phyloP scores from a whole-genome alignment of 1,140 invertebrate genomes.

The Drosophila baimaii region DNA sequence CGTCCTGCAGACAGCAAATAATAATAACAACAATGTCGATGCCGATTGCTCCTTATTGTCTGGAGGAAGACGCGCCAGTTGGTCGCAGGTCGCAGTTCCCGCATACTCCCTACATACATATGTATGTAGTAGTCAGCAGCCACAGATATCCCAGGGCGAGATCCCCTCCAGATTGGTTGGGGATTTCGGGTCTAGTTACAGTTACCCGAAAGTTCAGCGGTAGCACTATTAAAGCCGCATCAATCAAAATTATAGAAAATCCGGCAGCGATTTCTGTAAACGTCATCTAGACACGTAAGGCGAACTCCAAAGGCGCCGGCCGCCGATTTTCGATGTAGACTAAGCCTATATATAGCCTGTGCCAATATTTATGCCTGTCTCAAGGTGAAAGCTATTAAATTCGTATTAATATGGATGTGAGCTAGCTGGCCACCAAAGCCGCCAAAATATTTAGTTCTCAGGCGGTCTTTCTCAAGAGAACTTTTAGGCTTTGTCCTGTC shows the following conservation, averaged over 20 bases:
- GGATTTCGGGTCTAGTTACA: constrained; percentile 30
- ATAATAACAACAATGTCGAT: constrained; percentile 53
- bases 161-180: background rate
- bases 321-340: background rate
- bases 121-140: constrained; percentile 22
- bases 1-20: constrained; percentile 49
- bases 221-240: constrained; percentile 65
- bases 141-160: constrained; percentile 23
- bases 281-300: constrained; percentile 28
- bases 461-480: background rate
- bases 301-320: constrained; percentile 26
- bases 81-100: constrained; percentile 44
- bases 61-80: constrained; percentile 59
- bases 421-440: background rate
- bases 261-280: constrained; percentile 42
- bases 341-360: constrained; percentile 21
- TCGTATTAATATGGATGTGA: constrained; percentile 49
- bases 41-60: constrained; percentile 74
- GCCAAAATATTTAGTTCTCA: constrained; percentile 25
- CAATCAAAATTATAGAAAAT: constrained; percentile 73
- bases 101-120: constrained; percentile 25
- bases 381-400: constrained; percentile 70
- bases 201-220: constrained; percentile 44
- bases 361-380: constrained; percentile 18
- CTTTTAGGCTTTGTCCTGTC: background rate